Evolutionary conservation across 64 coral and sea anemone genomes (phyloP), one percentile per base, ranked within the genome.

Genomic region (Actinia equina): DNA sequence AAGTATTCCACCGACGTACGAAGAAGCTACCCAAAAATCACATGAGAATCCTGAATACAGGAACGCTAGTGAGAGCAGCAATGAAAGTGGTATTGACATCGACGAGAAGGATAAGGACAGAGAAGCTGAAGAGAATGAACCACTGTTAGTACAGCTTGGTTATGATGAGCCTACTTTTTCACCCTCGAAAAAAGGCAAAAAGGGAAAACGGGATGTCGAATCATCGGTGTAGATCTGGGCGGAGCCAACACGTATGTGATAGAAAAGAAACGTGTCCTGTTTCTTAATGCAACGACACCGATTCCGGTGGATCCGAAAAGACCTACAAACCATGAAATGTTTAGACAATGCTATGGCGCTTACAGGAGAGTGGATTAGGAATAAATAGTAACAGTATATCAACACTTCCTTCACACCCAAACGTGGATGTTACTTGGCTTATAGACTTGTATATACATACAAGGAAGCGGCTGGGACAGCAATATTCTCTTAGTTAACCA

Each of bases 61-160:
- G 17, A 52, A 81, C 7, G 43, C 44, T 56, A 85, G 59, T 56
- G 43, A 85, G 52, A 63, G 83, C 6, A 85, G 83, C 27, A 63
- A 58, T 27, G 83, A 85, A 25, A 85, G 83, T 26, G 83, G 83
- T 43, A 85, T 85, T 9, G 83, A 15, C 83, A 63, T 85, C 9
- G 59, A 61, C 1, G 83, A 85, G 16, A 85, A 85, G 82, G 55
- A 57, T 57, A 27, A 53, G 13, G 78, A 45, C 30, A 65, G 62
- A 74, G 55, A 85, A 8, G 55, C 20, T 20, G 53, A 60, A 63
- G 83, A 85, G 55, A 27, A 85, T 57, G 53, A 63, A 42, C 59
- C 59, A 63, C 22, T 85, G 52, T 25, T 85, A 27, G 83, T 37
- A 58, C 83, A 17, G 30, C 55, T 63, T 18, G 83, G 52, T 18